Evolutionary conservation across 2,113 vertebrate species (phyloP).

Genomic region (Lontra canadensis): DNA sequence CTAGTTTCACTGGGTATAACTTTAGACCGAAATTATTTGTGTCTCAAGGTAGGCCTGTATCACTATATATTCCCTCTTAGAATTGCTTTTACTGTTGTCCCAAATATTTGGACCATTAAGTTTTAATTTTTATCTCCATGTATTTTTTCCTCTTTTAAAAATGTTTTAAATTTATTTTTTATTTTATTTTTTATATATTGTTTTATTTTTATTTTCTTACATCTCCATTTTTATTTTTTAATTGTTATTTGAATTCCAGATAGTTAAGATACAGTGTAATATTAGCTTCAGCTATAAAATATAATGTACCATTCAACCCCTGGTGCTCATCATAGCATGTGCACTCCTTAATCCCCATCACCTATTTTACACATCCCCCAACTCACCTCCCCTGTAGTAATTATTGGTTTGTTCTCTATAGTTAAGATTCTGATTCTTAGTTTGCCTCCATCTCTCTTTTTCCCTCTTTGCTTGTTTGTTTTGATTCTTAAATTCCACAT

Average conservation of each 20-base stretch:
- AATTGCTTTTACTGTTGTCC: too few relatives aligned
- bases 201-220: too few relatives aligned
- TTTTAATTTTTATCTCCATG: too few relatives aligned
- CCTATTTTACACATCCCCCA: neutral
- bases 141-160: too few relatives aligned
- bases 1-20: too few relatives aligned
- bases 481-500: neutral
- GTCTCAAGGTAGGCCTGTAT: too few relatives aligned
- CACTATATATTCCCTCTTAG: too few relatives aligned
- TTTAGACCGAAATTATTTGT: too few relatives aligned
- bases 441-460: neutral
- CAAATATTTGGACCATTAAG: too few relatives aligned
- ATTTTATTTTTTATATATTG: too few relatives aligned
- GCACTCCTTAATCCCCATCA: neutral
- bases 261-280: neutral
- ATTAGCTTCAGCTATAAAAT: neutral
- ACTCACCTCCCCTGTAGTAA: neutral
- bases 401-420: neutral
- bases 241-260: neutral
- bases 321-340: neutral
- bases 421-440: neutral
- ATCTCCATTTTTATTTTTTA: neutral
- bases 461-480: neutral
- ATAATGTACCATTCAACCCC: neutral
- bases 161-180: too few relatives aligned